Evolutionary conservation across 2,888 invertebrate species (phyloP).

Genomic region (Hydropsyche betteni): DNA sequence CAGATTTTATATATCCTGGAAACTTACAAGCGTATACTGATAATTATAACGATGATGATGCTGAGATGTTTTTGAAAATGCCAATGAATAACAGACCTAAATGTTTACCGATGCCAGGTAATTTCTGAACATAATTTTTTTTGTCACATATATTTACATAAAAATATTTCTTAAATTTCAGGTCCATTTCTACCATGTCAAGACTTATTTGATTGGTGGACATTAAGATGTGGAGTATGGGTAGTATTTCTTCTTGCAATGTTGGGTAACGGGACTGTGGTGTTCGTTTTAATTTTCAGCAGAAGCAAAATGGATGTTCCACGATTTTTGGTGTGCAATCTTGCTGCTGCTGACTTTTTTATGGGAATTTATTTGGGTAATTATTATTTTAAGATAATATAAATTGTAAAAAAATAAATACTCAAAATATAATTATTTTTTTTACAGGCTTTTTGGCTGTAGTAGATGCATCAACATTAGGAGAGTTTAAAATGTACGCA

Average conservation of each 20-base stretch:
- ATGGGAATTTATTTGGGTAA: conserved; percentile 93
- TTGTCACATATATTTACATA: not conserved
- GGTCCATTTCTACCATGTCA: conserved; percentile 95
- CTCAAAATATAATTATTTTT: conserved; percentile 29
- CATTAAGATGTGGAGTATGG: conserved; percentile 96
- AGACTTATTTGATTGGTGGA: conserved; percentile 98
- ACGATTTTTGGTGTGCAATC: conserved; percentile 93
- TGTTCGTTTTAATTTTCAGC: conserved; percentile 90
- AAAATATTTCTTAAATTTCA: conserved; percentile 56
- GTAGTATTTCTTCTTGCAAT: conserved; percentile 94
- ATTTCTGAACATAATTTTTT: not conserved
- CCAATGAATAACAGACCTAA: conserved; percentile 65
- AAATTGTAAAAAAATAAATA: not conserved
- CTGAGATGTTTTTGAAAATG: conserved; percentile 54
- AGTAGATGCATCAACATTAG: conserved; percentile 94
- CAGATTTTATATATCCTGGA: conserved; percentile 75
- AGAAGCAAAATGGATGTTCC: conserved; percentile 96
- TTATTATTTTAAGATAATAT: not conserved
- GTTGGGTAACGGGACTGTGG: conserved; percentile 95
- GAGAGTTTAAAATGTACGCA: conserved; percentile 95
- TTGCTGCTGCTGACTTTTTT: conserved; percentile 96
- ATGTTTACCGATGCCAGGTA: conserved; percentile 85
- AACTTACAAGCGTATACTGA: conserved; percentile 76
- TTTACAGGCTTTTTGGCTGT: conserved; percentile 86
- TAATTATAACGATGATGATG: conserved; percentile 75